These are phyloP conservation scores for Brachionichthys hirsutus DNA, from an alignment of 2,113 vertebrate genomes.

Conservation along the genomic window DNA sequence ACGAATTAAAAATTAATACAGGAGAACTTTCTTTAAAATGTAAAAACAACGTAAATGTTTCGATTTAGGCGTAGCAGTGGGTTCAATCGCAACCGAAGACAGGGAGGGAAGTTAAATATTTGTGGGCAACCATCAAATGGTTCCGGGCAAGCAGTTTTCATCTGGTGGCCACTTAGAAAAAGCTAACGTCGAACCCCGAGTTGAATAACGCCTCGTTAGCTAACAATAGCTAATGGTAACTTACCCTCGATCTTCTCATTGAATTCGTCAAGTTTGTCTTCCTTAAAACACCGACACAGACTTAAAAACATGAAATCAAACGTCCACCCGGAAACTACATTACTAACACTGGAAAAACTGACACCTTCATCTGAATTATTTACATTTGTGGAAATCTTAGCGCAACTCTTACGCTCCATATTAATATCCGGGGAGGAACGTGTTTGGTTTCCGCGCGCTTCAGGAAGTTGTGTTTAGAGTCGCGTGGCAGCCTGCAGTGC, in stretches of 20 bases:
- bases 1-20: too few relatives aligned
- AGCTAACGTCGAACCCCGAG: too few relatives aligned
- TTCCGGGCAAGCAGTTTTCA: too few relatives aligned
- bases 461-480: not conserved
- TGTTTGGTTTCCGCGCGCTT: conserved; percentile 32
- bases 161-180: too few relatives aligned
- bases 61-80: too few relatives aligned
- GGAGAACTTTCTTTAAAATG: too few relatives aligned
- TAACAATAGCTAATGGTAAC: not conserved
- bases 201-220: not conserved
- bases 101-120: too few relatives aligned
- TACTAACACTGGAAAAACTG: conserved; percentile 17
- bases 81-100: too few relatives aligned
- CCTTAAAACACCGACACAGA: conserved; percentile 67
- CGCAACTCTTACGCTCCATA: conserved; percentile 6
- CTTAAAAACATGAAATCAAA: conserved; percentile 70
- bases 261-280: conserved; percentile 55
- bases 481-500: not conserved
- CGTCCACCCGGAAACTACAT: conserved; percentile 64
- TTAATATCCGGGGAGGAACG: not conserved
- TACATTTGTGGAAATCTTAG: rapidly evolving
- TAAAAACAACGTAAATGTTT: too few relatives aligned
- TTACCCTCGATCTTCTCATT: conserved; percentile 61
- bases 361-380: not conserved
- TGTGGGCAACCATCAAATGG: too few relatives aligned